Base-by-base conservation (phyloP, 2,797 vertebrate species). In the Emys orbicularis region DNA sequence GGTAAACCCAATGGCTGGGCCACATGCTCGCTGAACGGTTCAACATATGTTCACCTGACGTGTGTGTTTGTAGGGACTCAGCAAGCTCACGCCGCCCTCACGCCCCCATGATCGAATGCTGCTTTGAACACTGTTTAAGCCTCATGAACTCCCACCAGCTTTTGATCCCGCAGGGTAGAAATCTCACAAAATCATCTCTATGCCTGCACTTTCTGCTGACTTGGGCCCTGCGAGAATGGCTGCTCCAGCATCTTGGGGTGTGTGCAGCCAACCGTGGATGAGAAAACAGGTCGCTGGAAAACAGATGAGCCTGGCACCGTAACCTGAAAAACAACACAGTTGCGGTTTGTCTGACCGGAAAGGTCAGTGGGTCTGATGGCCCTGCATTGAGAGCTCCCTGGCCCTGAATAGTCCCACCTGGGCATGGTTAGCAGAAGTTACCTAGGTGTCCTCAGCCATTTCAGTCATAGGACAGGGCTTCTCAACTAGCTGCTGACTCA, bases 271-370 rank as follows among this genome's bases (percentile, higher is more conserved):
- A 31, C 27, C 27, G 4, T 2, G 8, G 74, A 13, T 49, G 41
- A 25, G 74, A 29, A 77, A 77, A 72, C 92, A 92, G 86, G 94
- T 81, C 37, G 74, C 86, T 86, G 93, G 34, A 84, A 53, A 90
- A 72, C 21, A 44, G 5, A 8, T 8, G 72, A 37, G 11, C 25
- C 11, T 65, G 59, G 59, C 31, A 65, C 16, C 8, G 4, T 65
- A 65, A 23, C 23, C 41, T 47, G 44, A 76, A 76, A 50, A 9
- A 18, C 19, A 57, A 41, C 16, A 81, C 4, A 25, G 4, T 5
- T 25, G 23, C 4, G 4, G 4, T 37, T 57, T 56, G n/a, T 19
- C 37, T 57, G 25, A 54, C 72, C 1, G 9, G 72, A 25, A 74
- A 41, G 68, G 37, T 21, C 68, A 47, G 41, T 44, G 41, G 21